Percentiles rank a stretch among this genome's conserved stretches.
phyloP scores from a whole-genome alignment of 2,888 invertebrate genomes.

The Onchidella celtica region DNA sequence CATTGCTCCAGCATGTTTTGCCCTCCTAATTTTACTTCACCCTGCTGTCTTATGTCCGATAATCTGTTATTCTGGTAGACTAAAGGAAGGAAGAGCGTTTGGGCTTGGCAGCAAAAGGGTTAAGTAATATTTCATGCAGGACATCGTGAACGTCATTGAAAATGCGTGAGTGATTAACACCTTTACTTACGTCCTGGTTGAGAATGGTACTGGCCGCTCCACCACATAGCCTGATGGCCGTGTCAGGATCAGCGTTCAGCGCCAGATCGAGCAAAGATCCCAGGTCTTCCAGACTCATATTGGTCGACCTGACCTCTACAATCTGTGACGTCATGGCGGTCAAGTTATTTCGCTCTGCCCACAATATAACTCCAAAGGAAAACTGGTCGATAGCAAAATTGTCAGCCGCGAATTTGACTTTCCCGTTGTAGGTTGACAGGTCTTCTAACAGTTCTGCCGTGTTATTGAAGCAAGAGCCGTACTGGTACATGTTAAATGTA shows the following conservation, averaged over 20 bases:
- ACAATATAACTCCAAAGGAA: conserved; percentile 67
- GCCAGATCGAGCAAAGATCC: conserved; percentile 57
- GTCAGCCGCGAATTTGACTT: conserved; percentile 64
- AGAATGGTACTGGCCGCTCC: conserved; percentile 58
- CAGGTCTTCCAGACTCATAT: conserved; percentile 57
- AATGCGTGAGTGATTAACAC: no score
- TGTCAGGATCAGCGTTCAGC: conserved; percentile 58
- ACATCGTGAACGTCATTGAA: no score
- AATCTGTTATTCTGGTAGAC: no score
- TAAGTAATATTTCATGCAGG: no score
- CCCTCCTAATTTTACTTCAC: no score
- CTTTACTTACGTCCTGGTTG: conserved; percentile 53
- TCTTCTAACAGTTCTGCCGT: conserved; percentile 55
- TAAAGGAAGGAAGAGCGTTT: no score
- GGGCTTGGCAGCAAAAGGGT: no score
- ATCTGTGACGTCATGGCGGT: conserved; percentile 53
- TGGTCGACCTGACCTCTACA: conserved; percentile 58
- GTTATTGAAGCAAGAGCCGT: conserved; percentile 62
- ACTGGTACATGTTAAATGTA: conserved; percentile 65
- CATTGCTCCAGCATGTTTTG: no score
- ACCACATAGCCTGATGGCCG: conserved; percentile 57
- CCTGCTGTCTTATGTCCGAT: no score
- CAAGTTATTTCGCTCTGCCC: conserved; percentile 66
- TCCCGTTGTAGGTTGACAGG: conserved; percentile 61
- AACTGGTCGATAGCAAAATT: conserved; percentile 61